These are phyloP conservation scores for Pterois miles DNA, from an alignment of 2,797 vertebrate genomes.

Conservation along the genomic window DNA sequence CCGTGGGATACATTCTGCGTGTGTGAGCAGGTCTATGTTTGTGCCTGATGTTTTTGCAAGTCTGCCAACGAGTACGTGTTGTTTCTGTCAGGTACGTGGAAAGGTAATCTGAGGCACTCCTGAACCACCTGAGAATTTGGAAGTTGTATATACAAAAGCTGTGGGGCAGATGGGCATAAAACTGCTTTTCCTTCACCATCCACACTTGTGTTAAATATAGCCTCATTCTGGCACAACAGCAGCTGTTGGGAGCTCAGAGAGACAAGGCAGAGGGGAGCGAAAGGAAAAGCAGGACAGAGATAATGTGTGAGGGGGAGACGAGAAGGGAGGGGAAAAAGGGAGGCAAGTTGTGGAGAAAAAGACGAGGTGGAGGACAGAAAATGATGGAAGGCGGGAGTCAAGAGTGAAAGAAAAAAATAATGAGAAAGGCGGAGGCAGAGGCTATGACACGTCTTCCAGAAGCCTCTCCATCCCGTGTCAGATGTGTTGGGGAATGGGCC, in stretches of 20 bases:
- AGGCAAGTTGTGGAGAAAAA: background rate
- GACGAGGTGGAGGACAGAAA: conserved; percentile 20
- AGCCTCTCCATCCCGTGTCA: conserved; percentile 34
- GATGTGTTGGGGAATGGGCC: conserved; percentile 42
- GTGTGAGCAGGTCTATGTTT: background rate
- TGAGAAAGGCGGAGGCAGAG: conserved; percentile 9
- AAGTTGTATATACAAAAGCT: conserved; percentile 16
- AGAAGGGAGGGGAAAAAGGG: conserved; percentile 1
- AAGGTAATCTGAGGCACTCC: conserved; percentile 47
- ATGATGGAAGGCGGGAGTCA: conserved; percentile 3
- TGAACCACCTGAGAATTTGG: conserved; percentile 45
- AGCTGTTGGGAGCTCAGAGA: conserved; percentile 67
- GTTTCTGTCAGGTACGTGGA: conserved; percentile 11
- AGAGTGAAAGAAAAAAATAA: conserved; percentile 20
- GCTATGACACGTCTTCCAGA: conserved; percentile 29
- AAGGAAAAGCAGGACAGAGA: conserved; percentile 30
- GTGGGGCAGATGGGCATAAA: conserved; percentile 65
- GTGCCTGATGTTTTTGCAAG: conserved; percentile 8
- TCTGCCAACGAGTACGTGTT: background rate
- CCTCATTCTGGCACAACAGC: conserved; percentile 66
- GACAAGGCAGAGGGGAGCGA: conserved; percentile 38
- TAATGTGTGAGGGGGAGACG: conserved; percentile 24
- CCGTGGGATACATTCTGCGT: background rate
- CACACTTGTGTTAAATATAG: conserved; percentile 77
- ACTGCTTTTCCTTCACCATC: conserved; percentile 55